Conservation (phyloP, 2,888 invertebrate species). For the Dioctria linearis region DNA sequence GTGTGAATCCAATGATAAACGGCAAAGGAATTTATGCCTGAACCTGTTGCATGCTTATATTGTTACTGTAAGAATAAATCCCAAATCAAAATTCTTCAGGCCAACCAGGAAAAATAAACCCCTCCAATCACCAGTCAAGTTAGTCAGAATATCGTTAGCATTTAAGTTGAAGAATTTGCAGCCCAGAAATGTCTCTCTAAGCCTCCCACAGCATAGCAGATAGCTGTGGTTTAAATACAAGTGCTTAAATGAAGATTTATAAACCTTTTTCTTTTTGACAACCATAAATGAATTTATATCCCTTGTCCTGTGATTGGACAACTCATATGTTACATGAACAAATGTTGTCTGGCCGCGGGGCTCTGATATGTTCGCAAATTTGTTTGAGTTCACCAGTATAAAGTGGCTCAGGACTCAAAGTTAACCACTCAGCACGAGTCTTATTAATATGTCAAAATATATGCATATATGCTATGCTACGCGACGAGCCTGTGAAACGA, state of each 20-base stretch:
- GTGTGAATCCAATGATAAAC: too few relatives aligned
- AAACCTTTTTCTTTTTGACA: constrained; percentile 59
- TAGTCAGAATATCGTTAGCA: background rate
- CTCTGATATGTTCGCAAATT: constrained; percentile 54
- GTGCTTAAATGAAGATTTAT: constrained; percentile 60
- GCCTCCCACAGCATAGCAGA: constrained; percentile 56
- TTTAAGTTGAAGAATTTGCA: background rate
- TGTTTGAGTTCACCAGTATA: constrained; percentile 35
- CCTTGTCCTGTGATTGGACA: constrained; percentile 57
- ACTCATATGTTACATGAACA: constrained; percentile 54
- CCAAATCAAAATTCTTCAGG: too few relatives aligned
- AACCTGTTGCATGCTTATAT: too few relatives aligned
- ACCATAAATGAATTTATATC: constrained; percentile 59
- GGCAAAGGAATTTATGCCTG: too few relatives aligned
- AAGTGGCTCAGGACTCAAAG: constrained; percentile 20
- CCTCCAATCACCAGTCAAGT: background rate
- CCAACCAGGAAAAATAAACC: too few relatives aligned
- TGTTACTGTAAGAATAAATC: too few relatives aligned
- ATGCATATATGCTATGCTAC: background rate
- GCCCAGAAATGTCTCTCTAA: constrained; percentile 28
- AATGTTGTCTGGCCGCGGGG: constrained; percentile 49
- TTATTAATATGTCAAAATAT: constrained; percentile 56
- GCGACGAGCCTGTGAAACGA: background rate
- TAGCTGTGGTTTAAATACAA: constrained; percentile 56
- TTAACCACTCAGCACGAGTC: constrained; percentile 51